phyloP scores from a whole-genome alignment of 2,797 vertebrate genomes.

The Pseudochaenichthys georgianus region DNA sequence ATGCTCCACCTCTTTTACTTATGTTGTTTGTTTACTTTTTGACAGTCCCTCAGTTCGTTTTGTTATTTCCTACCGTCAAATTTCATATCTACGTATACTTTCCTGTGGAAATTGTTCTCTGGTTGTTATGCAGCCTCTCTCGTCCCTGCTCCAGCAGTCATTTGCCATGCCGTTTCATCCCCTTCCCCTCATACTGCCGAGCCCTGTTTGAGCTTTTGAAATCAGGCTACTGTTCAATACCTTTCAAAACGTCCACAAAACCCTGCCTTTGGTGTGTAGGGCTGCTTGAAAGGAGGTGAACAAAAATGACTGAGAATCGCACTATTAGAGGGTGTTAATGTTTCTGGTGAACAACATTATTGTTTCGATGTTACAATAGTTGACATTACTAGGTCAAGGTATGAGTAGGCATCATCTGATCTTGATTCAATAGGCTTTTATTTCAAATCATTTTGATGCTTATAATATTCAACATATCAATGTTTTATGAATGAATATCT shows the following conservation, averaged over 20 bases:
- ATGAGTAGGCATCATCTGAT: not conserved
- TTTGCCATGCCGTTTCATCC: slow-evolving; percentile 81
- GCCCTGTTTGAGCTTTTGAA: slow-evolving; percentile 71
- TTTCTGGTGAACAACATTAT: not conserved
- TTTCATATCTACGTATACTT: slow-evolving; percentile 62
- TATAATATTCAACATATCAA: not conserved
- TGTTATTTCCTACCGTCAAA: slow-evolving; percentile 53
- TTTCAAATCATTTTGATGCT: not conserved
- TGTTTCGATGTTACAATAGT: slow-evolving; percentile 1
- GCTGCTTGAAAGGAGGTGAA: slow-evolving; percentile 17
- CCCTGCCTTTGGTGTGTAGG: slow-evolving; percentile 37
- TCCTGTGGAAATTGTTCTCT: slow-evolving; percentile 48
- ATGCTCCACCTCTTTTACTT: slow-evolving; percentile 38
- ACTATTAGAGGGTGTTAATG: slow-evolving; percentile 3
- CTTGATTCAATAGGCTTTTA: not conserved
- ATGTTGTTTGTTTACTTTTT: slow-evolving; percentile 55
- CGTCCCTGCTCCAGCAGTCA: slow-evolving; percentile 60
- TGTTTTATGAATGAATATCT: not conserved
- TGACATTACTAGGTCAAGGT: not conserved
- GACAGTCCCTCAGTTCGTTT: slow-evolving; percentile 45
- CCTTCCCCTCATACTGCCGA: slow-evolving; percentile 46
- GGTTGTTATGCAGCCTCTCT: slow-evolving; percentile 69
- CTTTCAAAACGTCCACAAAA: slow-evolving; percentile 54
- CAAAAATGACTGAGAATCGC: slow-evolving; percentile 3
- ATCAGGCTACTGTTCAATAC: slow-evolving; percentile 51